These are phyloP conservation scores for Formicarius rufipectus DNA, from an alignment of 2,113 vertebrate species.

Conservation along the genomic window DNA sequence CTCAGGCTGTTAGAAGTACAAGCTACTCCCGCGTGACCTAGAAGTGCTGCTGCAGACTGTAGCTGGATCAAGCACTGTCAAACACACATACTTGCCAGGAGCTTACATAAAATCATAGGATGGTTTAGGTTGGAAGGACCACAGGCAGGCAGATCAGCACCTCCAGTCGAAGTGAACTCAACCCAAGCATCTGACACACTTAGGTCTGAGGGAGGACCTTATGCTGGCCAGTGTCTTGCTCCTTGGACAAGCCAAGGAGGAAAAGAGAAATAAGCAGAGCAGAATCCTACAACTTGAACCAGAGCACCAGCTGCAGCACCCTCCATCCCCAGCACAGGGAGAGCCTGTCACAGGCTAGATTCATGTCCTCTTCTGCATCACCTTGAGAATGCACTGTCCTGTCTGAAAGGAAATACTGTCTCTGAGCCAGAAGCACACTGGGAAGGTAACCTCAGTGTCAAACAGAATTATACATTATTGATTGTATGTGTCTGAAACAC, in stretches of 20 bases:
- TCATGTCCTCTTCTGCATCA: neutral
- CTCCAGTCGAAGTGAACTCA: neutral
- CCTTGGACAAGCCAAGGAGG: neutral
- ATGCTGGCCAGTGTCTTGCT: neutral
- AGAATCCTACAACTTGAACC: neutral
- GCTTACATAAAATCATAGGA: neutral
- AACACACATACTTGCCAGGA: neutral
- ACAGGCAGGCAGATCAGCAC: neutral
- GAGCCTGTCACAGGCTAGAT: neutral
- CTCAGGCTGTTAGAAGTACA: neutral
- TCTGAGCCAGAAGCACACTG: neutral
- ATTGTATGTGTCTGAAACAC: neutral
- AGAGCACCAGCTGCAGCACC: neutral
- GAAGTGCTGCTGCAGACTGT: neutral
- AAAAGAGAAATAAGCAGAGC: neutral
- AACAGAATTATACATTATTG: neutral
- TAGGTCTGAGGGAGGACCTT: neutral
- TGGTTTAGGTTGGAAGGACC: neutral
- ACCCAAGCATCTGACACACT: accelerated
- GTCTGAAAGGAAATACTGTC: neutral
- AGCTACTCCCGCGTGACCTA: neutral
- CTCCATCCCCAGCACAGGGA: neutral
- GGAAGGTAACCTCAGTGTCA: neutral
- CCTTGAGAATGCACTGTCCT: neutral
- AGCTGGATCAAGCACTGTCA: neutral